These are phyloP conservation scores for Platysternon megacephalum DNA, from an alignment of 2,113 vertebrate genomes.

Conservation along the genomic window DNA sequence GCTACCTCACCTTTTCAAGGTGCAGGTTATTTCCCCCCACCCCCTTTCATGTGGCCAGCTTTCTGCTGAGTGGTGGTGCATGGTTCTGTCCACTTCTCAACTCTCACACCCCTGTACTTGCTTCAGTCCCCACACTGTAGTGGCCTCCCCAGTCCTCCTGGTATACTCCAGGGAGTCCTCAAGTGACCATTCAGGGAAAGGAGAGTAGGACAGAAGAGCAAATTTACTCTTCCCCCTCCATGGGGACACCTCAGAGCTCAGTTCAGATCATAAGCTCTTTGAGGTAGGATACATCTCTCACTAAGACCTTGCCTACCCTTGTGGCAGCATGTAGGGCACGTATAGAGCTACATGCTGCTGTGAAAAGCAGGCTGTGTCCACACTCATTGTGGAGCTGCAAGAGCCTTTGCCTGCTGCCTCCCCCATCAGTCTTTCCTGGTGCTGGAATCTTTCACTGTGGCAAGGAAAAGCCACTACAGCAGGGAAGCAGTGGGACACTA, in stretches of 20 bases:
- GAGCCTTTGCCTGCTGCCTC: neutral
- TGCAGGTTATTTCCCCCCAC: neutral
- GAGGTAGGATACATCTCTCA: too few species aligned
- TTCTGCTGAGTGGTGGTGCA: neutral
- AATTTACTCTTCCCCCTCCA: neutral
- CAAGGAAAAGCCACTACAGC: neutral
- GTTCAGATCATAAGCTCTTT: too few species aligned
- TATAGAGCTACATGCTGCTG: too few species aligned
- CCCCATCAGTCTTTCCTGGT: neutral
- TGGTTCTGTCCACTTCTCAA: neutral
- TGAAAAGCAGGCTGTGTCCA: too few species aligned
- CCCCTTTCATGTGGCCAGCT: rapidly evolving
- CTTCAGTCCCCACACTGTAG: too few species aligned
- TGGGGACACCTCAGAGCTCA: neutral
- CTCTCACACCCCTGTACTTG: neutral
- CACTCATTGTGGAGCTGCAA: neutral
- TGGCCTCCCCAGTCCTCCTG: neutral
- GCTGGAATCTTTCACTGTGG: neutral
- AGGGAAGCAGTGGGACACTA: neutral
- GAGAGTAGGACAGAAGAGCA: neutral
- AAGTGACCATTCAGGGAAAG: neutral
- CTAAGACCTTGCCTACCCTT: too few species aligned
- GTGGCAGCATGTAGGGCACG: too few species aligned
- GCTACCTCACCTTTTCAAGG: rapidly evolving
- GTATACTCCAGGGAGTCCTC: neutral